A percentile compares a stretch with the other conserved stretches of the same genome.
Evolutionary conservation across 2,888 invertebrate genomes (phyloP).

Genomic region (Eledona agricola): DNA sequence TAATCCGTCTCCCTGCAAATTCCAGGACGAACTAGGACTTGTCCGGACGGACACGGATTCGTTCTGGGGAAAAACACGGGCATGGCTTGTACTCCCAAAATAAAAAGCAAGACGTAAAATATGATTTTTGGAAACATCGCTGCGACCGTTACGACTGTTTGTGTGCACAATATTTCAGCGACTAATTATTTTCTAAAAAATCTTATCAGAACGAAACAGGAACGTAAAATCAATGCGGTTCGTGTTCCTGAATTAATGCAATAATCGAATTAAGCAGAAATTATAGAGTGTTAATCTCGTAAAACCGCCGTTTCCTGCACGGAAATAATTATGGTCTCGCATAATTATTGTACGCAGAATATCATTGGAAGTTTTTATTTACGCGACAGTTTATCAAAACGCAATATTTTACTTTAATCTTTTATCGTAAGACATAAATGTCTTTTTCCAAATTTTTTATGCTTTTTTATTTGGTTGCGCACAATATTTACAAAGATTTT

Average conservation of each 20-base stretch:
- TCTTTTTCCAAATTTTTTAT: no score
- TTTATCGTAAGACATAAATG: no score
- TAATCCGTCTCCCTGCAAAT: constrained; percentile 30
- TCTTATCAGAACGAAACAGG: constrained; percentile 39
- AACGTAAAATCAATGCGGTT: constrained; percentile 42
- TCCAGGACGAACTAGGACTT: constrained; percentile 24
- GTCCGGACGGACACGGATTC: constrained; percentile 30
- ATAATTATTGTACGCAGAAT: not conserved
- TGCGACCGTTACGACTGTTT: not conserved
- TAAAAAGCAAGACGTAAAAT: not conserved
- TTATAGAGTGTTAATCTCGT: constrained; percentile 33
- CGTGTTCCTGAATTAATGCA: constrained; percentile 44
- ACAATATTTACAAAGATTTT: no score
- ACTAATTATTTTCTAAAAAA: constrained; percentile 33
- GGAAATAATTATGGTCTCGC: constrained; percentile 31
- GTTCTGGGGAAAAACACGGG: constrained; percentile 13
- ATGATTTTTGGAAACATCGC: constrained; percentile 8
- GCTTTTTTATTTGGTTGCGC: no score
- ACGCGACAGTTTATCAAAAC: no score
- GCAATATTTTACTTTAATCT: no score
- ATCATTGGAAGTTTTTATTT: no score
- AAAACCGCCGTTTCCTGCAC: constrained; percentile 37
- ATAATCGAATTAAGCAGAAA: constrained; percentile 37
- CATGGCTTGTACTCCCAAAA: constrained; percentile 12
- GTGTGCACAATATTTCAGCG: constrained; percentile 11